phyloP scores from a whole-genome alignment of 2,797 vertebrate species.

The Pipistrellus nathusii region DNA sequence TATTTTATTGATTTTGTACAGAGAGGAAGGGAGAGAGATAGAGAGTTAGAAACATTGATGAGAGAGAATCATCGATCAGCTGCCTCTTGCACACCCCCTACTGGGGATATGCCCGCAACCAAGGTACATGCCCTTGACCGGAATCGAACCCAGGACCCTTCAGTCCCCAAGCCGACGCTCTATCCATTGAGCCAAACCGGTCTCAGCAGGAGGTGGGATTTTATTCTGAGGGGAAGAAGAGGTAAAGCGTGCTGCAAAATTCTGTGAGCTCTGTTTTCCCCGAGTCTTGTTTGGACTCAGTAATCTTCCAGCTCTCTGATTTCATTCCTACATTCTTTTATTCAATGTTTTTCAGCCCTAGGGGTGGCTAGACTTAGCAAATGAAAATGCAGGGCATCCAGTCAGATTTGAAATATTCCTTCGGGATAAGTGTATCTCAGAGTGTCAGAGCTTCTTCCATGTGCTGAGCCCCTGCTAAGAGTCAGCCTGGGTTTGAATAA shows the following conservation, averaged over 20 bases:
- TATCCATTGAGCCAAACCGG: no score
- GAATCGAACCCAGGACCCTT: no score
- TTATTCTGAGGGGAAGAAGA: conserved; percentile 30
- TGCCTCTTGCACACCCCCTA: no score
- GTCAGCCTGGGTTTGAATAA: background rate
- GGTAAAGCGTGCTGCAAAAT: background rate
- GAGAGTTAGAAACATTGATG: no score
- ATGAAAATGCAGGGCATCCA: background rate
- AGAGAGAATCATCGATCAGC: no score
- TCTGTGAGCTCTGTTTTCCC: background rate
- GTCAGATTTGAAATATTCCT: background rate
- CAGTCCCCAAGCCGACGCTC: no score
- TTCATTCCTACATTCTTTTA: background rate
- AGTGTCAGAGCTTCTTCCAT: background rate
- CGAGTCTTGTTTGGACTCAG: background rate
- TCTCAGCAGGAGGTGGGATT: background rate
- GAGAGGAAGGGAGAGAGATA: no score
- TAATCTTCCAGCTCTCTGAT: background rate
- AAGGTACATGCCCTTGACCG: no score
- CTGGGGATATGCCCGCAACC: no score
- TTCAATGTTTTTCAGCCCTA: background rate
- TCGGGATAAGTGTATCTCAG: background rate
- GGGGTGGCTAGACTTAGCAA: background rate
- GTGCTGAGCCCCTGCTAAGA: background rate
- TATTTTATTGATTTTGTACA: no score